A percentile compares a stretch with the other conserved stretches of the same genome.
These are phyloP conservation scores for human (Homo sapiens) DNA, from an alignment of 2,113 vertebrate genomes.

Conservation along the genomic window DNA sequence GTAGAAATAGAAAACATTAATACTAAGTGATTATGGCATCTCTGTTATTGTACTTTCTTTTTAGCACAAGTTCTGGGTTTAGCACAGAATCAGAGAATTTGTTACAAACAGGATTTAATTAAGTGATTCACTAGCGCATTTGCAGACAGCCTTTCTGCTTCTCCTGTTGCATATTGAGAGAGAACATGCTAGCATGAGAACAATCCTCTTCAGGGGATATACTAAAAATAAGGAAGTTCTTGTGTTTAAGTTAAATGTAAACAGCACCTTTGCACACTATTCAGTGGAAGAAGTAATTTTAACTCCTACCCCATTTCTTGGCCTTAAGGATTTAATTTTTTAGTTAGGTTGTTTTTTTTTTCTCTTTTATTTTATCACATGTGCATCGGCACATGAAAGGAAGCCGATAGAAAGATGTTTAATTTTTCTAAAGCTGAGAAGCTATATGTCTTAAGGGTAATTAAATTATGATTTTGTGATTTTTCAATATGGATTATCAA, in stretches of 20 bases:
- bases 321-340: background rate
- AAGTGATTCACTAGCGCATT: background rate
- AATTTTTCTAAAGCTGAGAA: slow-evolving; percentile 25
- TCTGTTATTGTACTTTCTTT: slow-evolving; percentile 13
- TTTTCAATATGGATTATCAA: slow-evolving; percentile 19
- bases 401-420: background rate
- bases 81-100: slow-evolving; percentile 8
- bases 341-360: background rate
- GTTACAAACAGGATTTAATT: slow-evolving; percentile 33
- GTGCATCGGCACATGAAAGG: background rate
- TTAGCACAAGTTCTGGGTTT: background rate
- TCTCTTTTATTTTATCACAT: background rate
- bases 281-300: background rate
- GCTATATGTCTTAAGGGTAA: background rate
- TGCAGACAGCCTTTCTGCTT: background rate
- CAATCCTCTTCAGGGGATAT: background rate
- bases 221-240: background rate
- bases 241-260: background rate
- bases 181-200: slow-evolving; percentile 27
- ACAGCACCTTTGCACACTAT: background rate
- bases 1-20: background rate
- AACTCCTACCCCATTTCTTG: background rate
- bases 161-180: slow-evolving; percentile 13
- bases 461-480: background rate
- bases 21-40: background rate